Percentiles rank a stretch among this genome's conserved stretches.
Evolutionary conservation across 2,113 vertebrate species (phyloP).

Genomic region (Phylloscopus trochiloides): DNA sequence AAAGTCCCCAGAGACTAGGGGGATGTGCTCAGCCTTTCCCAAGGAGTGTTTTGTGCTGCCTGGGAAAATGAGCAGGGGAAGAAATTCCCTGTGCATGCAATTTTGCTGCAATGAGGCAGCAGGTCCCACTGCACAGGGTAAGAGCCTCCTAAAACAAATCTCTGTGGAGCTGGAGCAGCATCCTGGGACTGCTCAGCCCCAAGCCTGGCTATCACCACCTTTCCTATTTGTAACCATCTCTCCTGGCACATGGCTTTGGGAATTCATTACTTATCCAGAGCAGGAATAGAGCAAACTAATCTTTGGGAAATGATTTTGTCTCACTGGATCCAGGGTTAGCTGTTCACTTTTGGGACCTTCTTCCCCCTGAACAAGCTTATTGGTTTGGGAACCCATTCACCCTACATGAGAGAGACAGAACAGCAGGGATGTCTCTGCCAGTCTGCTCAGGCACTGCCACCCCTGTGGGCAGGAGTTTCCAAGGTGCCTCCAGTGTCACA

Average conservation of each 20-base stretch:
- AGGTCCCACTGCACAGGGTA: neutral
- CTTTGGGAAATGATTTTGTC: neutral
- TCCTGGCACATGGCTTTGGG: neutral
- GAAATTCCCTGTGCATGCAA: neutral
- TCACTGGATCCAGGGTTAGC: neutral
- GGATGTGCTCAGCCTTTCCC: accelerated
- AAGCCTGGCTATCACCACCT: neutral
- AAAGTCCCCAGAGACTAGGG: neutral
- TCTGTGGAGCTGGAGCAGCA: neutral
- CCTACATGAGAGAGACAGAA: neutral
- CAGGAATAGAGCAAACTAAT: neutral
- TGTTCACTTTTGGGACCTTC: neutral
- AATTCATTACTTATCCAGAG: neutral
- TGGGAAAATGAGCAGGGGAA: neutral
- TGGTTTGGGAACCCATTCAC: neutral
- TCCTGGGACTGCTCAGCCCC: neutral
- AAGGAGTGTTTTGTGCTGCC: neutral
- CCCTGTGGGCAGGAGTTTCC: neutral
- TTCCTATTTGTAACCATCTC: neutral
- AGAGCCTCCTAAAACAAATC: neutral
- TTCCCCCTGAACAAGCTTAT: neutral
- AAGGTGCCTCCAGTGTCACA: neutral
- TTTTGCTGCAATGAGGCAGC: neutral
- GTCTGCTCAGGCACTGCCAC: neutral
- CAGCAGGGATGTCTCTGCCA: neutral